Conservation (phyloP, 1,140 invertebrate species). For the Oreohelix idahoensis region DNA sequence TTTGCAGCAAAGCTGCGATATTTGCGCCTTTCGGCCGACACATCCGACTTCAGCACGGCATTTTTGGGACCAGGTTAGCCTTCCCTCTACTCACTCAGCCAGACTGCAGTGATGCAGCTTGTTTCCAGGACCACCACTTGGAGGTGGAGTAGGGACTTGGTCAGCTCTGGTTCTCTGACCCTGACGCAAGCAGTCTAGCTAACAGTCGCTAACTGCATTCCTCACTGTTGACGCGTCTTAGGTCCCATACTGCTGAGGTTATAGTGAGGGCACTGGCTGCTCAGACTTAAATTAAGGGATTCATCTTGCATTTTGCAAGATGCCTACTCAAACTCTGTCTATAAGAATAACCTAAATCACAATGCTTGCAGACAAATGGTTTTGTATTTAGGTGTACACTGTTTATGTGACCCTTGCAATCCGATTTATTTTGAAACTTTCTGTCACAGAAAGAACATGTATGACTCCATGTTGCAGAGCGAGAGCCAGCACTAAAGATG, state of each 20-base stretch:
- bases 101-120: too few relatives aligned
- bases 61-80: too few relatives aligned
- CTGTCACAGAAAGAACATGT: constrained; percentile 34
- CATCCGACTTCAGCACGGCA: too few relatives aligned
- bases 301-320: constrained; percentile 17
- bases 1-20: too few relatives aligned
- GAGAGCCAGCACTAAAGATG: neutral
- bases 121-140: too few relatives aligned
- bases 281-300: neutral
- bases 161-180: too few relatives aligned
- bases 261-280: neutral
- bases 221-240: too few relatives aligned
- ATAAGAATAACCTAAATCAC: constrained; percentile 23
- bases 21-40: too few relatives aligned
- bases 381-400: constrained; percentile 37
- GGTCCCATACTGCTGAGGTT: neutral
- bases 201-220: too few relatives aligned
- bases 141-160: too few relatives aligned
- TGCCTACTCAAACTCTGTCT: constrained; percentile 35
- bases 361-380: constrained; percentile 36
- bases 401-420: constrained; percentile 42
- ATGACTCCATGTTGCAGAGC: neutral
- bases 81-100: too few relatives aligned
- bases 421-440: constrained; percentile 38
- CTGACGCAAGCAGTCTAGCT: too few relatives aligned